A percentile compares a stretch with the other conserved stretches of the same genome.
These are phyloP conservation scores for Tichodroma muraria DNA, from an alignment of 2,113 vertebrate genomes.

Conservation along the genomic window DNA sequence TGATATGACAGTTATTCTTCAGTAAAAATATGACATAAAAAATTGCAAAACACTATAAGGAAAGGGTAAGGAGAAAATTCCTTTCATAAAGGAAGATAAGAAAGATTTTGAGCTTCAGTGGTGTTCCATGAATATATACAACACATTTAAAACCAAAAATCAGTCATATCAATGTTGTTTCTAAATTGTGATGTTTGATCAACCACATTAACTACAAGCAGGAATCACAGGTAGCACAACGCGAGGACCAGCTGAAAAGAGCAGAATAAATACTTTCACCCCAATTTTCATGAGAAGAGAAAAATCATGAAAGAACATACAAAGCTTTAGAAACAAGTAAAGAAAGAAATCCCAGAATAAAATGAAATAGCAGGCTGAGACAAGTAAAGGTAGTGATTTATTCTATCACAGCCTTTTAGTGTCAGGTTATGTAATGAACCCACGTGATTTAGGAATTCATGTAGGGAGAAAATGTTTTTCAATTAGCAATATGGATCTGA, in stretches of 20 bases:
- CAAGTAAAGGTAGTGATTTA: neutral
- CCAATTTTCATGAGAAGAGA: neutral
- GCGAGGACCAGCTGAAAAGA: neutral
- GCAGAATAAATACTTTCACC: neutral
- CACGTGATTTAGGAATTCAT: neutral
- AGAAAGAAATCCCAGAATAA: neutral
- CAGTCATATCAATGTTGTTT: accelerated
- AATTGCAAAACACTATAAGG: neutral
- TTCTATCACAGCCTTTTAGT: neutral
- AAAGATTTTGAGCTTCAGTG: neutral
- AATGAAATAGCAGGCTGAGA: neutral
- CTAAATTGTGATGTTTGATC: neutral
- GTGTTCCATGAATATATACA: neutral
- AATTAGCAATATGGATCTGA: neutral
- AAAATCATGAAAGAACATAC: neutral
- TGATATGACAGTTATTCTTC: neutral
- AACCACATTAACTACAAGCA: neutral
- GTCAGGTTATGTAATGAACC: neutral
- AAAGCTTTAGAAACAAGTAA: neutral
- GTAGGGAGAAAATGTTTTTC: neutral
- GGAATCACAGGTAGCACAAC: neutral
- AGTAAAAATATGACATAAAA: neutral
- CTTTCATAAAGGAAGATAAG: neutral
- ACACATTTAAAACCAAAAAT: neutral
- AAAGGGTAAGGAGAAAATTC: neutral